Evolutionary conservation across 2,888 invertebrate genomes (phyloP).

Genomic region (Ophion ventricosus): DNA sequence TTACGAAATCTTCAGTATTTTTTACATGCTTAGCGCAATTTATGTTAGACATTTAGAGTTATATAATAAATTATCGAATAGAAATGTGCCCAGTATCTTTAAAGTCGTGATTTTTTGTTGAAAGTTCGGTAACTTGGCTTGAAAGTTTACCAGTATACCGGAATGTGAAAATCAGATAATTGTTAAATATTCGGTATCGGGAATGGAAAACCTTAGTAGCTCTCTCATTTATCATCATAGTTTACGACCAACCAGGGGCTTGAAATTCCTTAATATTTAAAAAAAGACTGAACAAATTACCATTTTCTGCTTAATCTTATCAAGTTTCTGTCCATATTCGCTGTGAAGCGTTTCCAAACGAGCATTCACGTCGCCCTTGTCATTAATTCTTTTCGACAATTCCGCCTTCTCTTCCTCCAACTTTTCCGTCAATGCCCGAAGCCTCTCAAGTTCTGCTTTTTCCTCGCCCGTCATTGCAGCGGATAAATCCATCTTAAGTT

Average conservation of each 20-base stretch:
- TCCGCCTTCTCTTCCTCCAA: conserved; percentile 69
- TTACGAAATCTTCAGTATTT: too few relatives aligned
- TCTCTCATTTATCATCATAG: too few relatives aligned
- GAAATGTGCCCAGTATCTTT: too few relatives aligned
- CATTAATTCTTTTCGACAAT: conserved; percentile 74
- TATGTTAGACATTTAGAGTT: too few relatives aligned
- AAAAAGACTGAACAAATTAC: conserved; percentile 84
- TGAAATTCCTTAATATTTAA: background rate
- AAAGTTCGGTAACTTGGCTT: too few relatives aligned
- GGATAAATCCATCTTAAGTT: conserved; percentile 65
- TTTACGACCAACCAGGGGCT: background rate
- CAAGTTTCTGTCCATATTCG: conserved; percentile 90
- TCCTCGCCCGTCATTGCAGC: conserved; percentile 22
- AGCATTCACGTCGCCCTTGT: conserved; percentile 71
- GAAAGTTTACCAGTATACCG: too few relatives aligned
- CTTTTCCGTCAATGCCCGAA: conserved; percentile 67
- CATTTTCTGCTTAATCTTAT: conserved; percentile 92
- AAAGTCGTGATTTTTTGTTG: too few relatives aligned
- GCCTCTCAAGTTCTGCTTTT: conserved; percentile 57
- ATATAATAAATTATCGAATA: too few relatives aligned
- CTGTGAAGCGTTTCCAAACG: conserved; percentile 85
- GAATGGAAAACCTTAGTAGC: too few relatives aligned
- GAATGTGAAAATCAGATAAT: too few relatives aligned
- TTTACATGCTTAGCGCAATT: too few relatives aligned
- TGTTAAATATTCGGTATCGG: too few relatives aligned